These are phyloP conservation scores for Noctua janthe DNA, from an alignment of 2,888 invertebrate species.

Conservation along the genomic window DNA sequence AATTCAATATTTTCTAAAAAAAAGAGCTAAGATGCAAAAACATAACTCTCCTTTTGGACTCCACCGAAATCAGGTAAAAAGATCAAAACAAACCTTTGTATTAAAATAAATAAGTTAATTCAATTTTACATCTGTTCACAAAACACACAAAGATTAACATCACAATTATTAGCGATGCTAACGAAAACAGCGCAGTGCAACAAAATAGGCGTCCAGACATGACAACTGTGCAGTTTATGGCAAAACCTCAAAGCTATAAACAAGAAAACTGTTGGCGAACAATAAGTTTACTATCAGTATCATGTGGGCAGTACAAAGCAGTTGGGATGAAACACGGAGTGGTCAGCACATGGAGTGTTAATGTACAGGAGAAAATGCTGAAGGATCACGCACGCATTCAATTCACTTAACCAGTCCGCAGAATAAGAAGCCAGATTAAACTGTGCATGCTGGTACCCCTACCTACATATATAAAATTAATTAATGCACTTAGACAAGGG, in stretches of 20 bases:
- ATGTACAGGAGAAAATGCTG: background rate
- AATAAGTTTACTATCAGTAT: conserved; percentile 68
- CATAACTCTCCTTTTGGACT: background rate
- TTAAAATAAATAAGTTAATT: background rate
- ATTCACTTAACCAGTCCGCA: background rate
- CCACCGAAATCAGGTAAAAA: background rate
- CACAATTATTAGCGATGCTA: conserved; percentile 29
- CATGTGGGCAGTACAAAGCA: conserved; percentile 68
- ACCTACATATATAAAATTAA: background rate
- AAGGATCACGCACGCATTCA: background rate
- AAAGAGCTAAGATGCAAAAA: background rate
- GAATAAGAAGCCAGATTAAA: background rate
- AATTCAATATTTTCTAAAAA: background rate
- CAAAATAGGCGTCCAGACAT: conserved; percentile 59
- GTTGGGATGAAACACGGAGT: conserved; percentile 30
- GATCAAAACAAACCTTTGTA: background rate
- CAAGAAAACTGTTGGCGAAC: conserved; percentile 68
- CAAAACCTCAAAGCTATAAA: conserved; percentile 66
- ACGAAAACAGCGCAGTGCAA: conserved; percentile 39
- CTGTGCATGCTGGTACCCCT: background rate
- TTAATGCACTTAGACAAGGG: background rate
- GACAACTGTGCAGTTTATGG: conserved; percentile 59
- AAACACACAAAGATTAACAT: conserved; percentile 22
- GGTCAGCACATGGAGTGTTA: conserved; percentile 3
- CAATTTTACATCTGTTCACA: background rate